Evolutionary conservation across 2,797 vertebrate species (phyloP).

Genomic region (Leptoclinus maculatus): DNA sequence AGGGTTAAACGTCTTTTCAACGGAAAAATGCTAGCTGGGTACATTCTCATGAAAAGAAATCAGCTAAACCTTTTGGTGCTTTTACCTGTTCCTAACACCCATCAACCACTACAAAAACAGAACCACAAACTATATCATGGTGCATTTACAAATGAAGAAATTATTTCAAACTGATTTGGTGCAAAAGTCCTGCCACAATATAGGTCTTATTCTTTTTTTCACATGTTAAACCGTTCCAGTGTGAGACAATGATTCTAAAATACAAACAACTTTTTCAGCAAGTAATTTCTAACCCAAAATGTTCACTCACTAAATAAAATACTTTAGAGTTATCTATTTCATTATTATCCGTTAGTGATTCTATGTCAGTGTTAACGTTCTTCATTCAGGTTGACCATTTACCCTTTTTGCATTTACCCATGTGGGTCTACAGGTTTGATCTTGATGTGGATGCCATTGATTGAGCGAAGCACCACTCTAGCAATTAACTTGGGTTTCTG

Average conservation of each 20-base stretch:
- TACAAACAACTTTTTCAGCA: not conserved
- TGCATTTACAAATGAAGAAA: slow-evolving; percentile 2
- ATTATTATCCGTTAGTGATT: not conserved
- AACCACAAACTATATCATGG: not conserved
- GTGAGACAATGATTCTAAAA: not conserved
- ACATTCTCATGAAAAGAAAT: too few relatives aligned
- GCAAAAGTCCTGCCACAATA: not conserved
- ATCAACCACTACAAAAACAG: not conserved
- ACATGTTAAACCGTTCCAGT: not conserved
- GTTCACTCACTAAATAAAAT: not conserved
- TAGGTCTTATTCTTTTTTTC: not conserved
- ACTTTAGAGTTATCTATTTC: accelerated
- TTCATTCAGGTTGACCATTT: not conserved
- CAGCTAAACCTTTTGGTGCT: not conserved
- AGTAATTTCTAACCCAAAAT: not conserved
- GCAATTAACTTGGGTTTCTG: slow-evolving; percentile 73
- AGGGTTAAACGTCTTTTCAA: too few relatives aligned
- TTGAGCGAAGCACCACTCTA: slow-evolving; percentile 84
- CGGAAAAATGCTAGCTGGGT: too few relatives aligned
- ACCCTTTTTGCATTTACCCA: slow-evolving; percentile 22
- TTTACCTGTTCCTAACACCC: not conserved
- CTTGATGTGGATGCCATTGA: slow-evolving; percentile 87
- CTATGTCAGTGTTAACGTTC: not conserved
- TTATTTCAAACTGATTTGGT: not conserved
- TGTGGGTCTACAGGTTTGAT: slow-evolving; percentile 70